Base-by-base conservation (phyloP, 1,140 invertebrate genomes). In the Lordiphosa mommai region DNA sequence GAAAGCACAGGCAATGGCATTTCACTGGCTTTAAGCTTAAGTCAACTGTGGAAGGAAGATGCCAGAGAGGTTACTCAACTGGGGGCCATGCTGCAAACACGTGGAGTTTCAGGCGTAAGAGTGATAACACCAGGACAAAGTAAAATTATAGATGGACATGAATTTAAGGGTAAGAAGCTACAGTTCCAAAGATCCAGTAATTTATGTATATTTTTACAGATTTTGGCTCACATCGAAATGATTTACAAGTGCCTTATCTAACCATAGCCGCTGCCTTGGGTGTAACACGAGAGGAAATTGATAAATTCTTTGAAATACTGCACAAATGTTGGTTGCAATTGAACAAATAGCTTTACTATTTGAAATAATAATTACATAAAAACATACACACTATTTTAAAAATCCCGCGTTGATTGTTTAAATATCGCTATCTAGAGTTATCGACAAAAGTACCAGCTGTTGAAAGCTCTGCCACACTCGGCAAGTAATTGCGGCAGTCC, bases 1-100 rank as follows among this genome's bases (percentile, higher is more conserved):
- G 88, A 93, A 9, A 93, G 92, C 12, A 91, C 91, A 65, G 90
- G 91, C 32, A 96, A 96, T 89, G 92, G 92, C 2, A 95, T 97
- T 71, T 96, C 95, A 0, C 90, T 96, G 66, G 95, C 94, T 89
- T 53, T 89, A 34, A 3, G 61, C 52, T 0, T 51, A 86, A 2
- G 12, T 4, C 4, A 12, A 33, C 1, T 29, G 2, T 51, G 20
- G 13, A 10, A 23, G 20, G 3, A 5, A 5, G 14, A 10, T 1
- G 14, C 4, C 12, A 41, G 4, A 23, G 4, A 8, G 34, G 61
- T 72, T 3, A 77, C 77, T 1, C 33, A 87, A 44, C 68, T 90
- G 16, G 89, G 89, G 9, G 67, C 89, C 5, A 89, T 89, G 88
- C 58, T 90, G 5, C 88, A 88, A 60, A 68, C 70, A 3, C 69